Conservation (phyloP, 37 sponge, comb jelly and placozoan genomes). For the Cliona cf. orientalis region DNA sequence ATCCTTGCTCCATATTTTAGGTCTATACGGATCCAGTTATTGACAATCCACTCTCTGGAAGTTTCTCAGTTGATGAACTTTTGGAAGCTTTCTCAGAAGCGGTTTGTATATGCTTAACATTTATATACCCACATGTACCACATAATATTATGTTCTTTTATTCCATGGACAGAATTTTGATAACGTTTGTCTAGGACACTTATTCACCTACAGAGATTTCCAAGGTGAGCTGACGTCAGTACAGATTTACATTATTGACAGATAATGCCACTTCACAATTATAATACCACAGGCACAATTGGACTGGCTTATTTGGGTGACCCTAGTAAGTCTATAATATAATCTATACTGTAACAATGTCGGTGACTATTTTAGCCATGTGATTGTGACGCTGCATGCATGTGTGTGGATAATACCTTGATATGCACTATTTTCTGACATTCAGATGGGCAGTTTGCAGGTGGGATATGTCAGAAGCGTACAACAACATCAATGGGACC, state of each 20-base stretch:
- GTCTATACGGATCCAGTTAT: background rate
- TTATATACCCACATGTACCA: background rate
- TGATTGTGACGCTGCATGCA: too few species aligned
- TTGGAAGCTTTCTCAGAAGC: conserved; percentile 45
- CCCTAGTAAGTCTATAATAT: conserved; percentile 53
- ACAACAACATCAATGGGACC: conserved; percentile 34
- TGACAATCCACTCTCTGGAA: conserved; percentile 46
- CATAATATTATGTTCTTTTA: background rate
- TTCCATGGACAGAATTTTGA: conserved; percentile 40
- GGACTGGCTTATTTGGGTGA: conserved; percentile 74
- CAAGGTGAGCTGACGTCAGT: conserved; percentile 10
- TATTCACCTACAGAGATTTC: conserved; percentile 73
- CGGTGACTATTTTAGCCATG: too few species aligned
- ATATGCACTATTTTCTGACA: background rate
- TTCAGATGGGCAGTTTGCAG: conserved; percentile 44
- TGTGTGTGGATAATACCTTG: too few species aligned
- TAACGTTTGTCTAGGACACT: conserved; percentile 66
- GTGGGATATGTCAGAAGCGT: conserved; percentile 56
- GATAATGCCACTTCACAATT: background rate
- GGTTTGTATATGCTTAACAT: background rate
- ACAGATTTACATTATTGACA: background rate
- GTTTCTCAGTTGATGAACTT: conserved; percentile 35
- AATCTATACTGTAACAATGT: too few species aligned
- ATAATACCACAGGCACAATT: conserved; percentile 30
- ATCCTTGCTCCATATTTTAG: conserved; percentile 7